Percentiles rank a stretch among this genome's conserved stretches.
Evolutionary conservation across 1,140 invertebrate species (phyloP).

Genomic region (Zaprionus vittiger): DNA sequence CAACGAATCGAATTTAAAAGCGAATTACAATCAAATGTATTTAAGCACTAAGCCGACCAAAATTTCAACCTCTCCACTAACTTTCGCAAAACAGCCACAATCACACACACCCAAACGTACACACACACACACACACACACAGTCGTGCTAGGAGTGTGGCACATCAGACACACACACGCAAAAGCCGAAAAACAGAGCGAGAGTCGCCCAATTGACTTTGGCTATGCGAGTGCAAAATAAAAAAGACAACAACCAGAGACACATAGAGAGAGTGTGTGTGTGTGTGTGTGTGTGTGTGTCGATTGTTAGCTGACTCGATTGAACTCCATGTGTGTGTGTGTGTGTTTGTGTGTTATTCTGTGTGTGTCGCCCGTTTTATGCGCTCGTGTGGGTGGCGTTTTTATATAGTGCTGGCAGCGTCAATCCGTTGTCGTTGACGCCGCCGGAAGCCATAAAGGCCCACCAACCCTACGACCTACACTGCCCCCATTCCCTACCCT

Average conservation of each 20-base stretch:
- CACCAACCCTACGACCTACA: constrained; percentile 9
- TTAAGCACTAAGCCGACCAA: constrained; percentile 77
- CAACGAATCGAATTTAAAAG: constrained; percentile 81
- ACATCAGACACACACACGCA: constrained; percentile 27
- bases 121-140: constrained; percentile 3
- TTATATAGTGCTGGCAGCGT: constrained; percentile 62
- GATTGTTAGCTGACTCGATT: constrained; percentile 8
- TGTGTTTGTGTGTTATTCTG: constrained; percentile 15
- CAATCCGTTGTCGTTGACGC: constrained; percentile 49
- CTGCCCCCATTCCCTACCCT: background rate
- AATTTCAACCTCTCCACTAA: constrained; percentile 59
- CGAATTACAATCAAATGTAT: constrained; percentile 82
- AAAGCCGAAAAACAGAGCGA: constrained; percentile 2
- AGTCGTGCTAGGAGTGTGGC: background rate
- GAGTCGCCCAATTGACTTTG: constrained; percentile 73
- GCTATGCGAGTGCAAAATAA: constrained; percentile 38
- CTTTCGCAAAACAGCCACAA: background rate
- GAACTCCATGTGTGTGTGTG: constrained; percentile 23
- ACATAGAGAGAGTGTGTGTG: constrained; percentile 1
- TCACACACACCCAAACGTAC: constrained; percentile 7
- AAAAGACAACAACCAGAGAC: constrained; percentile 33
- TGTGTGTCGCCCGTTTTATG: constrained; percentile 34
- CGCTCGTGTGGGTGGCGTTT: constrained; percentile 39
- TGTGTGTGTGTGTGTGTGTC: constrained; percentile 11
- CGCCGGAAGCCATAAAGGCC: constrained; percentile 69